Percentiles rank a stretch among this genome's conserved stretches.
phyloP scores from a whole-genome alignment of 2,888 invertebrate genomes.

The Plusia festucae region DNA sequence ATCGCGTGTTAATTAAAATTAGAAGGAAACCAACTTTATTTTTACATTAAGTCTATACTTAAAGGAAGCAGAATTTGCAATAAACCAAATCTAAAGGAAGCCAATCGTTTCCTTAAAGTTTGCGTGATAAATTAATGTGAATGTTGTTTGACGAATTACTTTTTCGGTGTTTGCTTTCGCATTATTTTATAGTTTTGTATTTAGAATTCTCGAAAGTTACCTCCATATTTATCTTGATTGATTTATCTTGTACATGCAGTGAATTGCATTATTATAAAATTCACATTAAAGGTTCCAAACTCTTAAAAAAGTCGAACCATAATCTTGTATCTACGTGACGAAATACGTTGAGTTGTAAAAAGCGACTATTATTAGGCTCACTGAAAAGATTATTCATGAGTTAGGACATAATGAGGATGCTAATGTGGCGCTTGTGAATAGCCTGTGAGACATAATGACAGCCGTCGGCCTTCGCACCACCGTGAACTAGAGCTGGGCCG shows the following conservation, averaged over 20 bases:
- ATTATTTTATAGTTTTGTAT: background rate
- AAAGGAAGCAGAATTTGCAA: conserved; percentile 4
- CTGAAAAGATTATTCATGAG: conserved; percentile 82
- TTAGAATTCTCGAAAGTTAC: background rate
- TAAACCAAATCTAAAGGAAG: background rate
- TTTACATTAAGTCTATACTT: conserved; percentile 5
- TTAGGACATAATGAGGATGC: conserved; percentile 80
- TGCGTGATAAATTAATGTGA: background rate
- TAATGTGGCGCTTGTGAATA: conserved; percentile 77
- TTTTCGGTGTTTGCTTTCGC: background rate
- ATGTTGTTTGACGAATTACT: background rate
- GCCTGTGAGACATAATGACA: conserved; percentile 76
- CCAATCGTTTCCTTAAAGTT: conserved; percentile 6
- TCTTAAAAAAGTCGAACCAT: conserved; percentile 37
- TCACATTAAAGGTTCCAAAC: conserved; percentile 12
- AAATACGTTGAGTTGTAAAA: conserved; percentile 59
- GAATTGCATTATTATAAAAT: conserved; percentile 6
- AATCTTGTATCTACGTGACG: conserved; percentile 55
- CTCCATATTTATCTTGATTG: too few relatives aligned
- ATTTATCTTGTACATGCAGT: too few relatives aligned
- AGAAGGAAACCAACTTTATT: conserved; percentile 16
- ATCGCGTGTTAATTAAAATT: background rate
- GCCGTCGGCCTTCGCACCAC: conserved; percentile 81
- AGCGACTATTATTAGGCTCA: conserved; percentile 62
- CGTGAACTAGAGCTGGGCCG: conserved; percentile 66